These are phyloP conservation scores for Tinea pellionella DNA, from an alignment of 2,888 invertebrate genomes.

Conservation along the genomic window DNA sequence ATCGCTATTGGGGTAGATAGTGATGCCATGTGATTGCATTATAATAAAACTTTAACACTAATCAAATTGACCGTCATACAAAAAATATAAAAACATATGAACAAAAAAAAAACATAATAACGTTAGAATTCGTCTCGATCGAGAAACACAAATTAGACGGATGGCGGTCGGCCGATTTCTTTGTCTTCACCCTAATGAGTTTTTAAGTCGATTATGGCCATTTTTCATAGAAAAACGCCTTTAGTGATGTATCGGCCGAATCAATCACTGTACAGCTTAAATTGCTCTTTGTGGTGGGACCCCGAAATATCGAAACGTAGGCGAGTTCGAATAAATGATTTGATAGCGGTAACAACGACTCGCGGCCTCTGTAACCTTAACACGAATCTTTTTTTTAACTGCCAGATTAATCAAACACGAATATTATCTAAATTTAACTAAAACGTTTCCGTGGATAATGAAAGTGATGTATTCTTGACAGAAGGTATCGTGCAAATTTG, in stretches of 20 bases:
- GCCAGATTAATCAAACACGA: neutral
- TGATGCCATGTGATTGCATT: no score
- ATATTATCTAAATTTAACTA: neutral
- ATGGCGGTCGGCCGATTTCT: conserved; percentile 62
- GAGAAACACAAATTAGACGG: conserved; percentile 63
- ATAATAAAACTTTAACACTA: neutral
- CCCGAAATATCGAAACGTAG: conserved; percentile 15
- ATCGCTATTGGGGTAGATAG: no score
- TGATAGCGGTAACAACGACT: conserved; percentile 14
- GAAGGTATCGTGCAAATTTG: conserved; percentile 31
- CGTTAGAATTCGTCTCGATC: conserved; percentile 59
- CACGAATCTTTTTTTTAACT: neutral
- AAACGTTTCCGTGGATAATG: neutral
- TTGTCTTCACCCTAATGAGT: conserved; percentile 69
- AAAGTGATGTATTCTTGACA: conserved; percentile 23
- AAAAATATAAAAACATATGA: neutral
- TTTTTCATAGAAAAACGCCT: conserved; percentile 70
- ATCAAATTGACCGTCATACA: neutral
- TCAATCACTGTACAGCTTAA: conserved; percentile 64
- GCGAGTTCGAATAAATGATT: conserved; percentile 17
- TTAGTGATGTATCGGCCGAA: conserved; percentile 67
- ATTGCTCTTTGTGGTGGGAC: conserved; percentile 45
- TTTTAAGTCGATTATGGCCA: conserved; percentile 70
- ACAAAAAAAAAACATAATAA: conserved; percentile 52
- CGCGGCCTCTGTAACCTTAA: conserved; percentile 9